phyloP scores from a whole-genome alignment of 2,888 invertebrate species.

The Cabera pusaria region DNA sequence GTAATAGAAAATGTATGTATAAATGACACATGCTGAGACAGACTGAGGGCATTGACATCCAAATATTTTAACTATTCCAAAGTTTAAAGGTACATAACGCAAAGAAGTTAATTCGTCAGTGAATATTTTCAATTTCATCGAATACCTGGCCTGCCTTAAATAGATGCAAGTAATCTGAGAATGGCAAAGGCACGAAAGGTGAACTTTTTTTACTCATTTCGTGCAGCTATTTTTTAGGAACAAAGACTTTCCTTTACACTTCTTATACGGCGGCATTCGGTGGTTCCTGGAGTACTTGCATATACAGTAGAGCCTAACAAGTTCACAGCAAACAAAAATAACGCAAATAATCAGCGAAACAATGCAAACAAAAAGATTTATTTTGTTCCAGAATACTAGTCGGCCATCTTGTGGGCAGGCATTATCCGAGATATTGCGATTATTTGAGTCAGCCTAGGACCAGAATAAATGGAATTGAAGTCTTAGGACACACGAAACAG shows the following conservation, averaged over 20 bases:
- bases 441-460: constrained; percentile 57
- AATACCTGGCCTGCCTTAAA: no score
- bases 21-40: constrained; percentile 29
- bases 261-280: constrained; percentile 24
- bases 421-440: constrained; percentile 74
- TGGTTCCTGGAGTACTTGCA: constrained; percentile 31
- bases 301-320: constrained; percentile 33
- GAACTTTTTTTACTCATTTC: constrained; percentile 43
- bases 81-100: constrained; percentile 30
- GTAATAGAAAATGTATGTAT: no score
- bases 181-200: constrained; percentile 34
- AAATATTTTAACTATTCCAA: constrained; percentile 14
- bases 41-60: constrained; percentile 18
- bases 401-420: constrained; percentile 83
- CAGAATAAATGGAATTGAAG: constrained; percentile 47
- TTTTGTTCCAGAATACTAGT: constrained; percentile 80
- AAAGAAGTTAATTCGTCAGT: constrained; percentile 14
- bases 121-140: no score
- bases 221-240: constrained; percentile 49
- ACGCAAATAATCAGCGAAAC: constrained; percentile 38
- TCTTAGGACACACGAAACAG: constrained; percentile 44
- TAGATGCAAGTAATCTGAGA: no score
- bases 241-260: constrained; percentile 56
- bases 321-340: constrained; percentile 30
- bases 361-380: constrained; percentile 56